Percentiles rank a stretch among this genome's conserved stretches.
These are phyloP conservation scores for Eledone cirrhosa DNA, from an alignment of 2,888 invertebrate species.

Conservation along the genomic window DNA sequence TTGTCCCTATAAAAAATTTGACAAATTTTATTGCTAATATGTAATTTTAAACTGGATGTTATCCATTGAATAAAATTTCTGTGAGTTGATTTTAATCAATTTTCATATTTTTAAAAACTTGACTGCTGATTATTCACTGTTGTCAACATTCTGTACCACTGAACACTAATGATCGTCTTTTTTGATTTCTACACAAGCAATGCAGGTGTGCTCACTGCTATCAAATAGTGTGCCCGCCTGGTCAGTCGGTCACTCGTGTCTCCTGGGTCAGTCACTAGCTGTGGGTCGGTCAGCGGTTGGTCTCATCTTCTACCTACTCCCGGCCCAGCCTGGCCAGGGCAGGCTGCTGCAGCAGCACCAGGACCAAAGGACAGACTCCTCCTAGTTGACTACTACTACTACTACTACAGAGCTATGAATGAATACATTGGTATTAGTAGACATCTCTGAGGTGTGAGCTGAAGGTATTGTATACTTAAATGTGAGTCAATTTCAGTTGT, in stretches of 20 bases:
- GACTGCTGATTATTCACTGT: constrained; percentile 23
- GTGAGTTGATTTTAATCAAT: neutral
- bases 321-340: constrained; percentile 18
- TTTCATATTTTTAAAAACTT: constrained; percentile 9
- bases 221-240: constrained; percentile 29
- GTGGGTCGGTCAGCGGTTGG: constrained; percentile 18
- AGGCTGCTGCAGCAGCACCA: constrained; percentile 27
- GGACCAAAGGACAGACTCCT: constrained; percentile 28
- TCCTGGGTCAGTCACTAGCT: constrained; percentile 28
- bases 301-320: constrained; percentile 23
- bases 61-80: constrained; percentile 16
- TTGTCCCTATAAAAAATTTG: too few species aligned
- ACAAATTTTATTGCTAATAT: too few species aligned
- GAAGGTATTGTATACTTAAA: constrained; percentile 31
- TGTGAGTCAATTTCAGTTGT: constrained; percentile 30
- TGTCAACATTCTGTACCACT: constrained; percentile 22
- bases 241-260: constrained; percentile 28
- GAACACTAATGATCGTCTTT: constrained; percentile 26
- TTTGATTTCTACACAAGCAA: constrained; percentile 30
- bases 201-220: constrained; percentile 30
- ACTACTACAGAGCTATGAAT: constrained; percentile 19
- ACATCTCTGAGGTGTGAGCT: constrained; percentile 28
- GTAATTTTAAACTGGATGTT: constrained; percentile 18
- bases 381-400: constrained; percentile 28
- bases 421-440: constrained; percentile 29